Evolutionary conservation across 2,797 vertebrate species (phyloP).

Genomic region (Hyperoplus lanceolatus): DNA sequence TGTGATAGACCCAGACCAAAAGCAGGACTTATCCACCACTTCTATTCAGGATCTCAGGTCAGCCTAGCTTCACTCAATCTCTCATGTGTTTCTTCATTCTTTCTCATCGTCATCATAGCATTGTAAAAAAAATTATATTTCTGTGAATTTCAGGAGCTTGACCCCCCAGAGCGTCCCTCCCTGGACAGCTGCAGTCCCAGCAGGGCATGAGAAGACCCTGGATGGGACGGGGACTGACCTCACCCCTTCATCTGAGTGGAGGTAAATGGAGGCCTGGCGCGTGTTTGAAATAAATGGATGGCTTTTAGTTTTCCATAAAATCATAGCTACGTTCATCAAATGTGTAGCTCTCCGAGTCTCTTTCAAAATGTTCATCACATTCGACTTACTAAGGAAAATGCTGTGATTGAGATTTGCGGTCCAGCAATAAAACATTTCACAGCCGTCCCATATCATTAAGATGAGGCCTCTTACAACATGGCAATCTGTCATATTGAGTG

Average conservation of each 20-base stretch:
- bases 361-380: not conserved
- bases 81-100: constrained; percentile 9
- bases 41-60: constrained; percentile 63
- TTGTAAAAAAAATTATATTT: not conserved
- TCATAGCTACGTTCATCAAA: not conserved
- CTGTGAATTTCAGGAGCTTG: constrained; percentile 54
- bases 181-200: not conserved
- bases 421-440: no score
- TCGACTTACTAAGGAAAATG: not conserved
- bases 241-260: constrained; percentile 56
- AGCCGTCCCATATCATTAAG: no score
- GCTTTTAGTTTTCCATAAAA: not conserved
- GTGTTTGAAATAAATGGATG: not conserved
- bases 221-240: constrained; percentile 1
- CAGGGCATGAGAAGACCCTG: constrained; percentile 6
- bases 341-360: not conserved
- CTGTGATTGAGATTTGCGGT: not conserved
- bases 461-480: not conserved
- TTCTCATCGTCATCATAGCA: not conserved
- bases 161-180: constrained; percentile 2
- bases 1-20: constrained; percentile 20
- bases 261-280: constrained; percentile 45
- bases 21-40: constrained; percentile 11
- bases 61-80: constrained; percentile 2
- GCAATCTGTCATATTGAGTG: not conserved